These are phyloP conservation scores for Rosalia funebris DNA, from an alignment of 2,888 invertebrate species.

Conservation along the genomic window DNA sequence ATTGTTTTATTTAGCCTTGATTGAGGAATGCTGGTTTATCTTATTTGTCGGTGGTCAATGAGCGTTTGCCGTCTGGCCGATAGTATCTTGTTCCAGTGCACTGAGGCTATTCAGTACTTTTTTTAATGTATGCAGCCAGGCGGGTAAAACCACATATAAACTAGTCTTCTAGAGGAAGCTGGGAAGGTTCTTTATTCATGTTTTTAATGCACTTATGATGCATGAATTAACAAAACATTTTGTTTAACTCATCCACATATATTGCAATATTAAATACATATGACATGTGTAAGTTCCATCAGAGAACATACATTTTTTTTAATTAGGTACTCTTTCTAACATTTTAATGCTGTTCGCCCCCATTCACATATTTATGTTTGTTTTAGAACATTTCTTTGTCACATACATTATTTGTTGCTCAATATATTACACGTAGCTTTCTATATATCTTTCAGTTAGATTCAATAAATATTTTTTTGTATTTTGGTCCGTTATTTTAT, in stretches of 20 bases:
- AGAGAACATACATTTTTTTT: slow-evolving; percentile 3
- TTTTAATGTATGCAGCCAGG: background rate
- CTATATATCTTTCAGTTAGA: slow-evolving; percentile 10
- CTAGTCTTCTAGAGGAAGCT: no score
- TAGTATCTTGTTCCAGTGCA: background rate
- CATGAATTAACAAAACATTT: no score
- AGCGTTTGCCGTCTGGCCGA: slow-evolving; percentile 6
- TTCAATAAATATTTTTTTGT: slow-evolving; percentile 29
- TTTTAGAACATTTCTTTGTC: slow-evolving; percentile 25
- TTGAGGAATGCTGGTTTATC: slow-evolving; percentile 23
- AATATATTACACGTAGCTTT: slow-evolving; percentile 28
- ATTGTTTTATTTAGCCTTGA: slow-evolving; percentile 22
- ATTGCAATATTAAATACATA: no score
- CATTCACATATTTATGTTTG: slow-evolving; percentile 25
- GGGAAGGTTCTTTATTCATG: no score
- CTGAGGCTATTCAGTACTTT: background rate
- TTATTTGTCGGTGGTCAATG: slow-evolving; percentile 9
- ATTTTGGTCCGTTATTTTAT: slow-evolving; percentile 29
- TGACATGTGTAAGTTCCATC: no score
- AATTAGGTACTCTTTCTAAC: slow-evolving; percentile 20
- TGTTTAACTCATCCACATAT: no score
- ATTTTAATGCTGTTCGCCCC: slow-evolving; percentile 9
- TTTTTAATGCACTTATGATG: no score
- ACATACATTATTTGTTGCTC: slow-evolving; percentile 22
- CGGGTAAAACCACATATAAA: no score